Evolutionary conservation across 1,140 invertebrate species (phyloP), one percentile per base, ranked within the genome.

Genomic region (Globodera rostochiensis): DNA sequence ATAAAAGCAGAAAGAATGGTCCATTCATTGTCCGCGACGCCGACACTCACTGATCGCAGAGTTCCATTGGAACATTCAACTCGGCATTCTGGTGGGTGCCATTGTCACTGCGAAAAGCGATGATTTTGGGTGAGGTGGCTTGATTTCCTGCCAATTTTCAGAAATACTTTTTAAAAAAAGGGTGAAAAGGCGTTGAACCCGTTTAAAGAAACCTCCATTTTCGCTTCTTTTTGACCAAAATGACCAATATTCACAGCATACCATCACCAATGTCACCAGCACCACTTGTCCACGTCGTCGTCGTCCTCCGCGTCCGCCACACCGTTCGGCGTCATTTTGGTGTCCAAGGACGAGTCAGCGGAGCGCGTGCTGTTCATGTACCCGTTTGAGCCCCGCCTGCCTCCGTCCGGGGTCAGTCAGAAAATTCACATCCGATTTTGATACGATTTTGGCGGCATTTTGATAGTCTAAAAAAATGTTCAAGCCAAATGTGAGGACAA

Each of bases 281-380:
- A 36, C 2, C 36, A 36, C 36, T 2, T 36, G 36, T 36, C 36
- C 36, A 3, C 36, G 2, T 36, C 50, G 64, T 66, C 80, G 19
- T 45, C 79, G 7, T 81, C 49, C 76, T 74, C 70, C 49, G 45
- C 49, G 9, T 13, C 47, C 46, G 19, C 57, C 11, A 50, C 81
- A 67, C 90, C 90, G 5, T 53, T 91, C 3, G 88, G 87, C 21
- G 83, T 91, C 19, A 81, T 91, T 36, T 80, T 91, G 6, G 88
- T 90, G 0, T 89, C 90, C 13, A 91, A 90, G 46, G 90, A 90
- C 21, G 90, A 88, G 25, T 81, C 86, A 80, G 90, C 90, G 9
- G 89, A 91, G 50, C 84, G 88, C 79, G 71, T 91, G 36, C 81
- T 91, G 13, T 91, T 91, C 80, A 85, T 88, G 80, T 91, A 90